Percentiles rank a stretch among this genome's conserved stretches.
Evolutionary conservation across 2,797 vertebrate genomes (phyloP).

Genomic region (Meda fulgida): DNA sequence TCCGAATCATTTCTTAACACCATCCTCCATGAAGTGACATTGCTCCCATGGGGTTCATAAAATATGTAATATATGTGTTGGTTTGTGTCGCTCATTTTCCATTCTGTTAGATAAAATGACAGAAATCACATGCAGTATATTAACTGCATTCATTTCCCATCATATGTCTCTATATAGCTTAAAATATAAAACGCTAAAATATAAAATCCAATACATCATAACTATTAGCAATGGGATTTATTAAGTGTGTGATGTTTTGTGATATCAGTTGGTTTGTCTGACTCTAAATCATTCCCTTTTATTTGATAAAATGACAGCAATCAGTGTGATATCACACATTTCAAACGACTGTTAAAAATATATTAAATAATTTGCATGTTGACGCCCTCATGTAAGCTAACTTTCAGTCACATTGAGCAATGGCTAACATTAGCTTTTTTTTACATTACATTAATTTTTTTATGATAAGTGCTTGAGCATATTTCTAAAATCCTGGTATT

Average conservation of each 20-base stretch:
- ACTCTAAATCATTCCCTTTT: background rate
- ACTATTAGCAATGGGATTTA: background rate
- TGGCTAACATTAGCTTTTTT: background rate
- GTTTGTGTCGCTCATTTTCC: background rate
- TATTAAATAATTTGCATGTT: background rate
- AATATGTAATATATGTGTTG: background rate
- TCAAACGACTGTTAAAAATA: background rate
- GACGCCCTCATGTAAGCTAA: background rate
- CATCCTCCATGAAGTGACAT: background rate
- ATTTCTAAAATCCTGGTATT: background rate
- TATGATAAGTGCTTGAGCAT: background rate
- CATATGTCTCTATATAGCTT: background rate
- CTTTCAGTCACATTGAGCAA: too few relatives aligned
- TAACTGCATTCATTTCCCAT: background rate
- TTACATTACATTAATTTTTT: too few relatives aligned
- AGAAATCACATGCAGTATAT: background rate
- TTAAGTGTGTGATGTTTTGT: background rate
- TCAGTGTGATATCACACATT: background rate
- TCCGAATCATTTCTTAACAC: background rate
- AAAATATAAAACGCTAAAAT: background rate
- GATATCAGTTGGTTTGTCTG: background rate
- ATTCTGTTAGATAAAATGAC: background rate
- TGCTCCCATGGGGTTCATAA: background rate
- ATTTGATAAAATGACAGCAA: background rate
- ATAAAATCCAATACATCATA: background rate